Conservation (phyloP, 2,113 vertebrate species). For the Gambusia affinis region DNA sequence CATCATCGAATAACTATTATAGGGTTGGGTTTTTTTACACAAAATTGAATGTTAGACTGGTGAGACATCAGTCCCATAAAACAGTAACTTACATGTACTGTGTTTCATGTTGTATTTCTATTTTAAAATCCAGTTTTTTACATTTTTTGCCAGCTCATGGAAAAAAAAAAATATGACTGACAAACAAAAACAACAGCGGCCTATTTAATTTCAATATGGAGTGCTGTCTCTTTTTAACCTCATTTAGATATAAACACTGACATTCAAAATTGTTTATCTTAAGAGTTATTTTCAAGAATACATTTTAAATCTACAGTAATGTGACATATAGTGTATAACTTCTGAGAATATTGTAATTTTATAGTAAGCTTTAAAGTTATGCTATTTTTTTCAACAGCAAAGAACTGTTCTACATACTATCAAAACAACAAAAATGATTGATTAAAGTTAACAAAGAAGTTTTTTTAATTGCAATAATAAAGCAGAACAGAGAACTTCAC, state of each 20-base stretch:
- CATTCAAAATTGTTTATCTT: neutral
- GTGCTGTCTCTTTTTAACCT: neutral
- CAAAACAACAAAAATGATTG: neutral
- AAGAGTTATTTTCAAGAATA: neutral
- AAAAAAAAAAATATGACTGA: neutral
- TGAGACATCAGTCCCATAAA: no score
- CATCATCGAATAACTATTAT: neutral
- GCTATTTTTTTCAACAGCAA: neutral
- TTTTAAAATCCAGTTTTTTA: no score
- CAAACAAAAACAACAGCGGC: neutral
- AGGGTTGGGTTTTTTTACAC: neutral
- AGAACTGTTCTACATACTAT: neutral
- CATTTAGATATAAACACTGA: neutral
- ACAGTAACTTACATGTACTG: no score
- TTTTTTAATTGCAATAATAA: neutral
- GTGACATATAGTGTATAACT: neutral
- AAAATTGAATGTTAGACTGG: neutral
- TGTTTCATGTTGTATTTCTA: no score
- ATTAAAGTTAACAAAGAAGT: neutral
- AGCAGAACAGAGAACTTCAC: neutral
- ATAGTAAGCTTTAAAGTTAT: neutral
- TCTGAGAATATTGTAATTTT: neutral
- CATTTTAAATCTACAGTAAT: neutral
- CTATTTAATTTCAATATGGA: neutral
- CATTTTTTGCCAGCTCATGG: neutral